phyloP scores from a whole-genome alignment of 2,113 vertebrate species.

The Chaenogobius annularis region DNA sequence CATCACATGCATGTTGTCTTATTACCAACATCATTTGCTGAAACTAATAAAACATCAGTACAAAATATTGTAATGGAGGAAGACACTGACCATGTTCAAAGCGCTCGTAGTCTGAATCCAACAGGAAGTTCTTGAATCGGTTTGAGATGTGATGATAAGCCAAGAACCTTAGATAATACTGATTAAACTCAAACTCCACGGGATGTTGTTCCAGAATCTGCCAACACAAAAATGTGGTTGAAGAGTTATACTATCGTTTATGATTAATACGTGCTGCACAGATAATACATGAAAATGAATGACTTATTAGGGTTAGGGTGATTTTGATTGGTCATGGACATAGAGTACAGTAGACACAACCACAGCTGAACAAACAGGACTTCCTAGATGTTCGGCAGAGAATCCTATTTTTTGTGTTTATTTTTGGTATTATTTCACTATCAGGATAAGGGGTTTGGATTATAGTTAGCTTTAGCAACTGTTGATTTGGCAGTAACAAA shows the following conservation, averaged over 20 bases:
- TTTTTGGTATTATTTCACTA: no score
- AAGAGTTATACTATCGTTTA: not conserved
- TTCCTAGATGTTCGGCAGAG: no score
- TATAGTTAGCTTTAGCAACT: no score
- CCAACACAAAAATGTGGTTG: constrained; percentile 44
- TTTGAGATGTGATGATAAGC: constrained; percentile 97
- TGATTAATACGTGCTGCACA: not conserved
- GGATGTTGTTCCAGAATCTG: constrained; percentile 94
- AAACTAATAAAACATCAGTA: not conserved
- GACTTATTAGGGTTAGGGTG: constrained; percentile 48
- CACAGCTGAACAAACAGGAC: no score
- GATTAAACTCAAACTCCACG: constrained; percentile 98
- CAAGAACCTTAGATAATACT: constrained; percentile 97
- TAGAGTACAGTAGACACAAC: no score
- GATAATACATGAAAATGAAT: constrained; percentile 16
- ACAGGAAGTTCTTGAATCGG: constrained; percentile 97
- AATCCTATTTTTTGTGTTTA: no score
- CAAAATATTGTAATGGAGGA: constrained; percentile 1
- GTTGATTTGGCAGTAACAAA: no score
- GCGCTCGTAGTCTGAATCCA: constrained; percentile 97
- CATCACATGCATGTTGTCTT: not conserved
- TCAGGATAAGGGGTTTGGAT: no score
- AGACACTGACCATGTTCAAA: constrained; percentile 91
- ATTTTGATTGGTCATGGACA: constrained; percentile 27
- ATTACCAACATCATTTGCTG: not conserved